Percentiles rank a stretch among this genome's conserved stretches.
Evolutionary conservation across 1,140 invertebrate species (phyloP).

Genomic region (Drosophila murphyi): DNA sequence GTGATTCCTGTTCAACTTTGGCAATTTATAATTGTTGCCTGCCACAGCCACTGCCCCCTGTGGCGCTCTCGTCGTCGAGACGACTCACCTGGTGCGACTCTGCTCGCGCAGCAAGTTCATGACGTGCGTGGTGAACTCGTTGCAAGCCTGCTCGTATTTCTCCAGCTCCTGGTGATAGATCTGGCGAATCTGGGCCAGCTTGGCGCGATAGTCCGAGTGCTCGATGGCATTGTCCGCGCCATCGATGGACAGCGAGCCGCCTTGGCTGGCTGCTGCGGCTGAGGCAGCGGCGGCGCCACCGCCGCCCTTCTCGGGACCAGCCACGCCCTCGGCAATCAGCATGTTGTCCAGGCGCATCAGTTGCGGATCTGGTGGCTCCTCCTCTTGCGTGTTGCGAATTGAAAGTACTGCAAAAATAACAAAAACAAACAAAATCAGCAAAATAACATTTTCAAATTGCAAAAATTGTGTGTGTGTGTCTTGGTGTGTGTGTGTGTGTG

Average conservation of each 20-base stretch:
- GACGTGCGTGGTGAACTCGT: constrained; percentile 99
- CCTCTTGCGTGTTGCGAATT: constrained; percentile 98
- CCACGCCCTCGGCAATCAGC: constrained; percentile 99
- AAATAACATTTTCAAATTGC: constrained; percentile 32
- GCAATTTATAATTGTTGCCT: too few relatives aligned
- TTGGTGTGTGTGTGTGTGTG: background rate
- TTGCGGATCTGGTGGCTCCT: constrained; percentile 99
- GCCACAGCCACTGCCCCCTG: too few relatives aligned
- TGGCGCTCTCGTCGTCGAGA: too few relatives aligned
- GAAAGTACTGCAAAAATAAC: constrained; percentile 91
- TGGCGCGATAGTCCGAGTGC: constrained; percentile 99
- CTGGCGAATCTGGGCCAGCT: constrained; percentile 99
- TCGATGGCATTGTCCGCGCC: constrained; percentile 97
- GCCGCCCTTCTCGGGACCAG: constrained; percentile 98
- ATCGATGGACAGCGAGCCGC: constrained; percentile 85
- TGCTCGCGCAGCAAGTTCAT: constrained; percentile 99
- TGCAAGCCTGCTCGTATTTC: constrained; percentile 99
- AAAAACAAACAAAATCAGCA: constrained; percentile 7
- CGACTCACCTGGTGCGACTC: constrained; percentile 92
- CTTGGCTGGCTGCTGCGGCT: constrained; percentile 94
- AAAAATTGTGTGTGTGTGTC: background rate
- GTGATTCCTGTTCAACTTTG: too few relatives aligned
- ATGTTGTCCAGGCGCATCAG: constrained; percentile 99
- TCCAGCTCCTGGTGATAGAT: constrained; percentile 99
- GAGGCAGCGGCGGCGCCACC: constrained; percentile 96